Conservation (phyloP, 2,113 vertebrate species). For the Phyllostomus hastatus region DNA sequence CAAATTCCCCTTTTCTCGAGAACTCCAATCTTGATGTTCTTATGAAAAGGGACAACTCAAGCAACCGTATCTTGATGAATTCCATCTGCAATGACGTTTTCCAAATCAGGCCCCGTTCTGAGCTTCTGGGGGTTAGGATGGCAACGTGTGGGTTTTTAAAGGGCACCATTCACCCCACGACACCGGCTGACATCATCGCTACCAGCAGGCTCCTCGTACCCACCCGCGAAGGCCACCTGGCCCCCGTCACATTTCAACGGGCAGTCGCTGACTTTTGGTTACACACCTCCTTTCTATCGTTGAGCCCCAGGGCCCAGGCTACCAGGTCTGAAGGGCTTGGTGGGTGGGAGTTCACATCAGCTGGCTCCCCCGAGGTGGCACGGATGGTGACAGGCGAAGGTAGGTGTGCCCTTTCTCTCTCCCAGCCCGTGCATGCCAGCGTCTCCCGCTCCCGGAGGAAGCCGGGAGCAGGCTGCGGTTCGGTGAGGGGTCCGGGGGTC, state of each 20-base stretch:
- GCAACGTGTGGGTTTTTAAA: not conserved
- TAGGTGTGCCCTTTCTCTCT: accelerated
- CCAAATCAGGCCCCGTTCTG: not conserved
- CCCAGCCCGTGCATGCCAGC: accelerated
- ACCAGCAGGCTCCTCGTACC: accelerated
- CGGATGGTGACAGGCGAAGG: accelerated
- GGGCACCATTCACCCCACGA: accelerated
- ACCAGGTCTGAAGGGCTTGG: accelerated
- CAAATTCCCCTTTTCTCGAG: not conserved
- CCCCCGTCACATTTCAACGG: accelerated
- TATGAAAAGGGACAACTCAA: not conserved
- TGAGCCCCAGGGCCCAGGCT: not conserved
- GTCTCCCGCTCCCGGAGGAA: accelerated
- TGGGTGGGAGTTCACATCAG: accelerated
- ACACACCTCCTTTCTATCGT: not conserved
- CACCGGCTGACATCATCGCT: too few relatives aligned
- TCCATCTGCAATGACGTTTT: not conserved
- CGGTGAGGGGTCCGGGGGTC: accelerated
- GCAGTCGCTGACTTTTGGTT: not conserved
- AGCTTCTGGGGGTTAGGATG: not conserved
- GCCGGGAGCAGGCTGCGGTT: accelerated
- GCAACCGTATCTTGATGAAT: not conserved
- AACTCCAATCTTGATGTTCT: not conserved
- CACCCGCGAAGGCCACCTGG: accelerated
- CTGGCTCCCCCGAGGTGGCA: not conserved